Percentiles rank a stretch among this genome's conserved stretches.
phyloP scores from a whole-genome alignment of 92 coral and sea anemone species.

The Paragorgia papillata region DNA sequence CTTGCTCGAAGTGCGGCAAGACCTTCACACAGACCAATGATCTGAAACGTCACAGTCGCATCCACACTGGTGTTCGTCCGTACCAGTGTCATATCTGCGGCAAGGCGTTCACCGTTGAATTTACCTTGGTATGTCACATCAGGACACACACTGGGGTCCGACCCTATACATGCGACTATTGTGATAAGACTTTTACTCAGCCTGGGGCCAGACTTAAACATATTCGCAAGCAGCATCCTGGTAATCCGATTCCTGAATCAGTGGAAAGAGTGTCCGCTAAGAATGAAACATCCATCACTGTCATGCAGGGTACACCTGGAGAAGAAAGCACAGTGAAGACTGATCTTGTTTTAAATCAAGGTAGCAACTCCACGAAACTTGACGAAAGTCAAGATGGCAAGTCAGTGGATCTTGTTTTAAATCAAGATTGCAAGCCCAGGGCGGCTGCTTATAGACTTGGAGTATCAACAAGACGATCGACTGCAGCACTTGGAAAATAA shows the following conservation, averaged over 20 bases:
- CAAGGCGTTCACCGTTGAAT: constrained; percentile 92
- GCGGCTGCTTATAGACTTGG: too few relatives aligned
- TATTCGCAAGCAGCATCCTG: constrained; percentile 85
- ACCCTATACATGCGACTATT: constrained; percentile 90
- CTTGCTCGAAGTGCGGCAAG: constrained; percentile 86
- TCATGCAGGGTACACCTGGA: neutral
- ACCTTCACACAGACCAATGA: constrained; percentile 95
- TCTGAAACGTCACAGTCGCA: constrained; percentile 88
- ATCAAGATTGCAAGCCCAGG: too few relatives aligned
- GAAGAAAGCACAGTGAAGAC: neutral
- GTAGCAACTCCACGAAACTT: too few relatives aligned
- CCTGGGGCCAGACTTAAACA: constrained; percentile 97
- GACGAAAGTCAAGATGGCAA: too few relatives aligned
- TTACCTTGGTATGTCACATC: constrained; percentile 89
- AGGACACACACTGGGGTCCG: constrained; percentile 95
- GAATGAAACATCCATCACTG: neutral
- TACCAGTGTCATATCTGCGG: constrained; percentile 95
- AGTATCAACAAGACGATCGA: too few relatives aligned
- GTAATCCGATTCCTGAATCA: constrained; percentile 71
- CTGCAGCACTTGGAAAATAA: too few relatives aligned
- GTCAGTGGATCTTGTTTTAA: too few relatives aligned
- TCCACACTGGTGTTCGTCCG: constrained; percentile 91
- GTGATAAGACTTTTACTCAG: constrained; percentile 95
- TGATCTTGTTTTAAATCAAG: neutral
- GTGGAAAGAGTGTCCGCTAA: neutral